Base-by-base conservation (phyloP, 1,140 invertebrate species). In the Bicyclus anynana region DNA sequence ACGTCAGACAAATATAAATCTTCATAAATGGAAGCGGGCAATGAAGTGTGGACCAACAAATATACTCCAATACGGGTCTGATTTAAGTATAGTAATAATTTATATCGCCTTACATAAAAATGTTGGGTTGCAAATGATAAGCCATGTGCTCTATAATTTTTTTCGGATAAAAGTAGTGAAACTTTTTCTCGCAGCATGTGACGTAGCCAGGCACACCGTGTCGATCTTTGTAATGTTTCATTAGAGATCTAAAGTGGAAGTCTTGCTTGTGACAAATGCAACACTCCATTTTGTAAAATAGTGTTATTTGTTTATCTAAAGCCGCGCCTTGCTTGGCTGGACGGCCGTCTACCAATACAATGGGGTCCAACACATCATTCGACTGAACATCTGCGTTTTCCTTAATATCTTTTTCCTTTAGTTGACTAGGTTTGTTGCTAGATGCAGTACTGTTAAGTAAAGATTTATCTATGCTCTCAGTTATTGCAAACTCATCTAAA, bases 101-200 rank as follows among this genome's bases (percentile, higher is more conserved):
- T 17, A 40, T 4, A 26, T 18, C 20, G 14, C 49, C 77, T 82
- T 77, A 88, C 85, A 81, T 88, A 62, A 87, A 88, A 57, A 85
- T 86, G 46, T 85, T 82, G 12, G 76, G 75, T 60, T 88, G 85
- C 5, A 88, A 65, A 62, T 88, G 85, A 61, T 66, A 85, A 9
- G 85, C 85, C 85, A 88, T 87, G 53, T 88, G 85, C 53, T 88
- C 85, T 26, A 88, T 86, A 20, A 88, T 87, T 69, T 80, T 88
- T 58, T 87, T 87, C 0, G 84, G 84, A 56, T 83, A 84, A 50
- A 88, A 88, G 40, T 84, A 88, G 42, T 88, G 85, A 56, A 87
- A 87, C 59, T 88, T 84, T 64, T 87, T 88, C 5, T 84, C 74
- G 48, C 85, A 88, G 52, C 85, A 88, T 0, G 80, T 74, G 3